Evolutionary conservation across 2,888 invertebrate species (phyloP), one percentile per base, ranked within the genome.

Genomic region (Teinopalpus imperialis): DNA sequence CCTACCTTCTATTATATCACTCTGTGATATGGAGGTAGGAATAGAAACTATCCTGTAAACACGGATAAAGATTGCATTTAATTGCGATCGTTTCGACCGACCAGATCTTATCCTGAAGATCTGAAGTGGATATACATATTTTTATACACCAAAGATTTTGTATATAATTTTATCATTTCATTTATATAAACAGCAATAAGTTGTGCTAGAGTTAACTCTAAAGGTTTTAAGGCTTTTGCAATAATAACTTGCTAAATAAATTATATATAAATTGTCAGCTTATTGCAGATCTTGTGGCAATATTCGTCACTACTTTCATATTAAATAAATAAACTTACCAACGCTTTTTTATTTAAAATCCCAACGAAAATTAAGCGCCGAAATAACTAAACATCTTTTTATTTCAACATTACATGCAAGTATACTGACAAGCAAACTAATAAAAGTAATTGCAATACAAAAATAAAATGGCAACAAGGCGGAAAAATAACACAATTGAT

Each of bases 31-130:
- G 55, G 66, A 69, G 77, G 76, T 74, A 70, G 60, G 30, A 59
- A 34, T 14, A 40, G 61, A 64, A 72, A 87, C 86, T 86, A 78
- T 88, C 88, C 88, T 88, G 88, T 87, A 88, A 82, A 81, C 77
- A 73, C 78, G 68, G 70, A 72, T 46, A 41, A 81, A 81, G 87
- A 81, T 86, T 86, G 76, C 76, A 73, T 63, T 61, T 64, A 68
- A 68, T 52, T 74, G 81, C 68, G 81, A 85, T 87, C 85, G 81
- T 82, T 86, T 80, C 88, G 88, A 88, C 81, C 88, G 88, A 88
- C 88, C 88, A 87, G 88, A 79, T 83, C 87, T 86, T 74, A 51
- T 53, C 61, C 50, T 63, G 43, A 71, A 83, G 88, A 74, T 83
- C 82, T 88, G 88, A 88, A 80, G 78, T 73, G 81, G 81, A 79